Conservation (phyloP, 2,797 vertebrate species). For the Enteromius mattozi region DNA sequence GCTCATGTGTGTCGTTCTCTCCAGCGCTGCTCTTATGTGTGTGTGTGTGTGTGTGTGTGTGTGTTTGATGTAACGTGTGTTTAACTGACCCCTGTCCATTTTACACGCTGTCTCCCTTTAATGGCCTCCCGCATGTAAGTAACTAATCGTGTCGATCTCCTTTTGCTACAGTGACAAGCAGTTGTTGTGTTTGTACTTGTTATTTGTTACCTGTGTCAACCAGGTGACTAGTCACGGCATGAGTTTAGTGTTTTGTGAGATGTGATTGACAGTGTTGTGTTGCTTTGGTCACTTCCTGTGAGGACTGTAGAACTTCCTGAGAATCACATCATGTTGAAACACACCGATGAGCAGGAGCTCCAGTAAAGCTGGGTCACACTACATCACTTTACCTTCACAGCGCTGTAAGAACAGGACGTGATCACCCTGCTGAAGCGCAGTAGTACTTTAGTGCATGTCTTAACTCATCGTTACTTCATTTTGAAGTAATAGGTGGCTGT, state of each 20-base stretch:
- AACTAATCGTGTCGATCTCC: constrained; percentile 48
- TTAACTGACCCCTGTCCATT: constrained; percentile 61
- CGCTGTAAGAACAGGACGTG: neutral
- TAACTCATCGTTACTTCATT: neutral
- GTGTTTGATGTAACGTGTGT: constrained; percentile 47
- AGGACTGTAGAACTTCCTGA: neutral
- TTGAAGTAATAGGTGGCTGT: neutral
- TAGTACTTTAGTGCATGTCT: neutral
- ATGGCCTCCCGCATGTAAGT: constrained; percentile 63
- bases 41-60: neutral
- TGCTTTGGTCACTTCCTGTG: neutral
- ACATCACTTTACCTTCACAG: neutral
- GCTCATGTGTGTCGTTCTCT: neutral
- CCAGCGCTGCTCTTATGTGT: neutral
- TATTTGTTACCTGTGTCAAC: neutral
- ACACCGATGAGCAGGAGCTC: neutral
- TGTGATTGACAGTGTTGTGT: neutral
- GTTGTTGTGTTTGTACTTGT: neutral
- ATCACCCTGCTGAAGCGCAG: too few species aligned
- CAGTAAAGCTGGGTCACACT: neutral
- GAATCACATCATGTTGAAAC: neutral
- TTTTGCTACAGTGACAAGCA: constrained; percentile 9
- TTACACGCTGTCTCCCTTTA: constrained; percentile 61
- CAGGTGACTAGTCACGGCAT: neutral
- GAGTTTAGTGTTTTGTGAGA: neutral